Evolutionary conservation across 2,113 vertebrate genomes (phyloP), one percentile per base, ranked within the genome.

Genomic region (Carassius auratus): DNA sequence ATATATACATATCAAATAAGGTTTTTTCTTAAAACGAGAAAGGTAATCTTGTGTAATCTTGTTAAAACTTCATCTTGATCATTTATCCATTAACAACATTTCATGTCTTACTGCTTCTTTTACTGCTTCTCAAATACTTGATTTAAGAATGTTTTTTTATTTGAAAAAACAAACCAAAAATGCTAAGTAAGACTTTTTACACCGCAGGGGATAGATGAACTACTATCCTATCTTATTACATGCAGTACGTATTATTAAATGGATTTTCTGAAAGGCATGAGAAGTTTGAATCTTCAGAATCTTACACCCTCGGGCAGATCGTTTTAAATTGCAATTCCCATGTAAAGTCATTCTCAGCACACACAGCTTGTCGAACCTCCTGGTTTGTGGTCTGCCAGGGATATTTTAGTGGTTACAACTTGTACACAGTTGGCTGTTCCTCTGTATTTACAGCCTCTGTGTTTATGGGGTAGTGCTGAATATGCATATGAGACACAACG

Each of bases 401-500:
- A 71, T 57, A 83, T 59, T 85, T 52, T 26, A 87, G n/a, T 55
- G 84, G 50, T 87, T 78, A 89, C 90, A 90, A 77, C 89, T 89
- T 85, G 85, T 90, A 81, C 2, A 5, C 19, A 50, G 76, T 77
- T 74, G 86, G 85, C 82, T 74, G 87, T 80, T 88, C 71, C 75
- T 62, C 2, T 77, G 38, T 83, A 80, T 90, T 91, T 81, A 89
- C 75, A 81, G 87, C 88, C 90, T 84, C 50, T 33, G 89, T 84
- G 81, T 88, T 86, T 86, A 78, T 83, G 84, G 75, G 42, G 76
- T 87, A 76, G 73, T 88, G 84, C 76, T 90, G 87, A 81, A 88
- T 66, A 55, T 82, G 88, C 88, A 91, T 92, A 79, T 88, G 73
- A 86, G 82, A 86, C 89, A 21, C 89, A 88, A 88, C 86, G 57